Evolutionary conservation across 2,888 invertebrate species (phyloP).

Genomic region (Cephus nigrinus): DNA sequence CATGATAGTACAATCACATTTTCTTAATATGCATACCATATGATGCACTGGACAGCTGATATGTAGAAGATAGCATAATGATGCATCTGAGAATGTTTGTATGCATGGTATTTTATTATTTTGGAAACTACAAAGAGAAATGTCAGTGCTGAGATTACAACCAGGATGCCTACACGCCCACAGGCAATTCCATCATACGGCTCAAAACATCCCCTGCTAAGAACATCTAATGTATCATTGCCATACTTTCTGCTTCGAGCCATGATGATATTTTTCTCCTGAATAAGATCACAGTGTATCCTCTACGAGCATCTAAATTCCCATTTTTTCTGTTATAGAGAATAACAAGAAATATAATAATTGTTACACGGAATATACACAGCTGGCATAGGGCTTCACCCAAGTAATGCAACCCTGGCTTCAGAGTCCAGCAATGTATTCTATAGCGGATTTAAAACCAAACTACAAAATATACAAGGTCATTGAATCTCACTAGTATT

Average conservation of each 20-base stretch:
- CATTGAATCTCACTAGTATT: background rate
- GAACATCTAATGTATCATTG: constrained; percentile 64
- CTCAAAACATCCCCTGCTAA: constrained; percentile 65
- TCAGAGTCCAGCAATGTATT: background rate
- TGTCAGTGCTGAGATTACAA: constrained; percentile 64
- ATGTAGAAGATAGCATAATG: constrained; percentile 69
- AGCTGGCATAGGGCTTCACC: background rate
- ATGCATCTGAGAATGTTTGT: constrained; percentile 66
- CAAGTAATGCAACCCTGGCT: background rate
- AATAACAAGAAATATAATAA: background rate
- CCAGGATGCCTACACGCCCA: constrained; percentile 64
- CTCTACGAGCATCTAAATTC: background rate
- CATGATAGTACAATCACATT: background rate
- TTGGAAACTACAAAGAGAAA: constrained; percentile 57
- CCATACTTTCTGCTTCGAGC: constrained; percentile 51
- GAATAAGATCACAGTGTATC: background rate
- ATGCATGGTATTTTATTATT: constrained; percentile 65
- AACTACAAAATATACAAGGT: background rate
- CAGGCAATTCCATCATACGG: constrained; percentile 66
- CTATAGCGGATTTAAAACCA: background rate
- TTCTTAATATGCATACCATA: constrained; percentile 61
- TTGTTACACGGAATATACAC: background rate
- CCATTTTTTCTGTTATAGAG: background rate
- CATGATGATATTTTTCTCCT: constrained; percentile 26
- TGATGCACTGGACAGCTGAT: constrained; percentile 65